phyloP scores from a whole-genome alignment of 2,888 invertebrate genomes.

The Xylota segnis region DNA sequence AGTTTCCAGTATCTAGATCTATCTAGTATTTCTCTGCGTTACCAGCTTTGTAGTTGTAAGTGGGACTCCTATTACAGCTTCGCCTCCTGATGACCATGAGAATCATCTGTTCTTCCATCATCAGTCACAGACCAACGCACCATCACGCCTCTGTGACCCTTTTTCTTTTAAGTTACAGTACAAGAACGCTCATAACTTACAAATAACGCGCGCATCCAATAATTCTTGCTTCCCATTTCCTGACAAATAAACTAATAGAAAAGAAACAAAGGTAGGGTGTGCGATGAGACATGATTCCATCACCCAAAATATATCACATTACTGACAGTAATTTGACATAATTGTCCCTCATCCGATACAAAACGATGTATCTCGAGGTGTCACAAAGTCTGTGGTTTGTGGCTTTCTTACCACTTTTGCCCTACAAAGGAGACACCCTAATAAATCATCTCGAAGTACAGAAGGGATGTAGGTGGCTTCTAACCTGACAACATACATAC shows the following conservation, averaged over 20 bases:
- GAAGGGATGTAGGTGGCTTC: neutral
- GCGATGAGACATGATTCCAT: neutral
- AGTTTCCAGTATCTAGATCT: no score
- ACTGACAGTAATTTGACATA: slow-evolving; percentile 58
- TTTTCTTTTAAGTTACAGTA: neutral
- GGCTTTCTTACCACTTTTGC: slow-evolving; percentile 27
- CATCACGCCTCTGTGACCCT: neutral
- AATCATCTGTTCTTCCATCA: no score
- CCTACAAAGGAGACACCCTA: neutral
- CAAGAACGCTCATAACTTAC: neutral
- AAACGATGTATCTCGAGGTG: slow-evolving; percentile 13
- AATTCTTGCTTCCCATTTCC: neutral
- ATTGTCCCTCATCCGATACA: slow-evolving; percentile 17
- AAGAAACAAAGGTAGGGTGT: neutral
- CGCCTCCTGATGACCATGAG: no score
- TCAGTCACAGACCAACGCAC: neutral
- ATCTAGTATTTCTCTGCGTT: no score
- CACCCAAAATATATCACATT: slow-evolving; percentile 32
- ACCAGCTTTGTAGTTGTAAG: no score
- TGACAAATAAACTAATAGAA: slow-evolving; percentile 4
- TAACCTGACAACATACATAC: neutral
- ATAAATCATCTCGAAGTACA: neutral
- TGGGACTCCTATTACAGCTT: no score
- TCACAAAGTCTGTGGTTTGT: neutral
- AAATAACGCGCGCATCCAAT: slow-evolving; percentile 14